A percentile compares a stretch with the other conserved stretches of the same genome.
phyloP scores from a whole-genome alignment of 2,888 invertebrate genomes.

The Nineta flava region DNA sequence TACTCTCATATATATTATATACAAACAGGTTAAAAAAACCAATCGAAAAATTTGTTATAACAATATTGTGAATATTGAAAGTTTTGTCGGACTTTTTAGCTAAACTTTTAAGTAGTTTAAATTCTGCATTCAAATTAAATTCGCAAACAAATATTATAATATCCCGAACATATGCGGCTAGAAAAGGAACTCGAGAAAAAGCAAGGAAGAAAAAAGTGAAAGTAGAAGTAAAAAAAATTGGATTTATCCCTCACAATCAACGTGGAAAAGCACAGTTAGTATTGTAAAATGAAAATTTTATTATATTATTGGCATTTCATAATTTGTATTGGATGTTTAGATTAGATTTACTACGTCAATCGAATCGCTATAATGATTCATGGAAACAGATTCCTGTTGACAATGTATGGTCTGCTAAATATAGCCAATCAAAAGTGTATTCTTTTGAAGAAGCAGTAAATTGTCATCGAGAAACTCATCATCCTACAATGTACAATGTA shows the following conservation, averaged over 20 bases:
- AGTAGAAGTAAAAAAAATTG: conserved; percentile 59
- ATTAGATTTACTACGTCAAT: conserved; percentile 26
- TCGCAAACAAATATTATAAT: not conserved
- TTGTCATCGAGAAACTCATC: conserved; percentile 65
- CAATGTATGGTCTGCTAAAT: conserved; percentile 43
- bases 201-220: conserved; percentile 48
- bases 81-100: not conserved
- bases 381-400: conserved; percentile 37
- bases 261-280: conserved; percentile 37
- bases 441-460: conserved; percentile 59
- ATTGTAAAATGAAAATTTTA: not conserved
- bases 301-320: not conserved
- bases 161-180: conserved; percentile 46
- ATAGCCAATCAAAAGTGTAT: conserved; percentile 43
- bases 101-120: not conserved
- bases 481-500: conserved; percentile 65
- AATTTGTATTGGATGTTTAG: conserved; percentile 20
- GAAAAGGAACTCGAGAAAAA: conserved; percentile 68
- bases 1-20: too few species aligned
- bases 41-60: too few species aligned
- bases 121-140: not conserved
- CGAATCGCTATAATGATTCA: conserved; percentile 44
- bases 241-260: conserved; percentile 55
- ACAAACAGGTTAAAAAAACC: too few species aligned
- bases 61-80: too few species aligned